Percentiles rank a stretch among this genome's conserved stretches.
Conservation (phyloP, 2,113 vertebrate species). For the Ranitomeya variabilis region DNA sequence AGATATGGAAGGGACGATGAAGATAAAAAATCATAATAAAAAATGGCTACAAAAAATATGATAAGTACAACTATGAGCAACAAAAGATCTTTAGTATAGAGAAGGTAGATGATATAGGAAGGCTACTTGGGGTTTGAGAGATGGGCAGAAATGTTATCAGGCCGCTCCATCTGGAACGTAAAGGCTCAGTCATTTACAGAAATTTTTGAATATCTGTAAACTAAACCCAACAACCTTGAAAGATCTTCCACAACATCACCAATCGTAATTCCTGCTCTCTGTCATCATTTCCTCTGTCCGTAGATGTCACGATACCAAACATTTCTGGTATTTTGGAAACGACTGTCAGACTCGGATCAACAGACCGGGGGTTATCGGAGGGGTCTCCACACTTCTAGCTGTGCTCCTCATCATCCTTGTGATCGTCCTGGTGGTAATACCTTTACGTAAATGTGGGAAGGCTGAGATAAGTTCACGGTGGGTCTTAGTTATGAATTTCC, state of each 20-base stretch:
- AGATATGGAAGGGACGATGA: neutral
- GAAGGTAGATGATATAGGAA: neutral
- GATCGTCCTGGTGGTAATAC: neutral
- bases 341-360: conserved; percentile 17
- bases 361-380: conserved; percentile 31
- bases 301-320: neutral
- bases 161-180: neutral
- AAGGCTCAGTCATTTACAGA: neutral
- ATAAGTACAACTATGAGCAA: neutral
- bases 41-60: neutral
- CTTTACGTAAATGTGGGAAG: neutral
- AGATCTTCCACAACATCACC: neutral
- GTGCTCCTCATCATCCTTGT: neutral
- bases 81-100: neutral
- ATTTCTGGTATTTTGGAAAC: conserved; percentile 18
- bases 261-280: neutral
- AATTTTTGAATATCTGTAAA: neutral
- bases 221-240: neutral
- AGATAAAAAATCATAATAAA: neutral
- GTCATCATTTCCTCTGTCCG: neutral
- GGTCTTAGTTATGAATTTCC: neutral
- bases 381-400: neutral
- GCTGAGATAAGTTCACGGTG: neutral
- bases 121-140: no score
- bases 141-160: no score